phyloP scores from a whole-genome alignment of 2,113 vertebrate species.

The Solenodon paradoxus region DNA sequence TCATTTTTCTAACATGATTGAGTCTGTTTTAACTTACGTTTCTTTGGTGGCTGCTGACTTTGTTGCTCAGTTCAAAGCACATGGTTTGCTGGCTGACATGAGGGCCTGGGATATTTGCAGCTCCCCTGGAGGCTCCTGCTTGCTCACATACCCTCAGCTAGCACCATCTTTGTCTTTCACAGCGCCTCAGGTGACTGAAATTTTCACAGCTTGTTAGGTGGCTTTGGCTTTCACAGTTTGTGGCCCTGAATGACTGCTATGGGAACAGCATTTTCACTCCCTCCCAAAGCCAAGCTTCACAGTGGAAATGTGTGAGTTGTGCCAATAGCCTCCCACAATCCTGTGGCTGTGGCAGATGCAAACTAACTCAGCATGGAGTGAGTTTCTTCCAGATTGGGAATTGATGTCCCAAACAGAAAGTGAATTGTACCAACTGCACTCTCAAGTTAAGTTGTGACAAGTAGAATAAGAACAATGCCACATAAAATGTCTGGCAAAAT shows the following conservation, averaged over 20 bases:
- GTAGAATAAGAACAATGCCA: background rate
- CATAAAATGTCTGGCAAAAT: slow-evolving; percentile 44
- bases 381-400: slow-evolving; percentile 64
- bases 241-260: slow-evolving; percentile 65
- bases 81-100: background rate
- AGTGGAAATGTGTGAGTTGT: slow-evolving; percentile 42
- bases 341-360: slow-evolving; percentile 59
- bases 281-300: slow-evolving; percentile 49
- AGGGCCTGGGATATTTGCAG: background rate
- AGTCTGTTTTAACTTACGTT: slow-evolving; percentile 52
- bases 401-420: slow-evolving; percentile 62
- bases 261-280: slow-evolving; percentile 28
- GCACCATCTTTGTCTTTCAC: background rate
- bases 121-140: background rate
- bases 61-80: slow-evolving; percentile 4
- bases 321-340: slow-evolving; percentile 65
- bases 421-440: slow-evolving; percentile 36
- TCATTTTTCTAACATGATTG: slow-evolving; percentile 31
- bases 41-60: slow-evolving; percentile 37
- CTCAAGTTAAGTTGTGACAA: slow-evolving; percentile 49
- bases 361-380: slow-evolving; percentile 54
- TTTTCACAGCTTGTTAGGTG: slow-evolving; percentile 78
- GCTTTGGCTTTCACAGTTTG: slow-evolving; percentile 63
- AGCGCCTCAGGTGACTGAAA: slow-evolving; percentile 45
- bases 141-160: background rate